A percentile compares a stretch with the other conserved stretches of the same genome.
These are phyloP conservation scores for Orthosia incerta DNA, from an alignment of 2,888 invertebrate genomes.

Conservation along the genomic window DNA sequence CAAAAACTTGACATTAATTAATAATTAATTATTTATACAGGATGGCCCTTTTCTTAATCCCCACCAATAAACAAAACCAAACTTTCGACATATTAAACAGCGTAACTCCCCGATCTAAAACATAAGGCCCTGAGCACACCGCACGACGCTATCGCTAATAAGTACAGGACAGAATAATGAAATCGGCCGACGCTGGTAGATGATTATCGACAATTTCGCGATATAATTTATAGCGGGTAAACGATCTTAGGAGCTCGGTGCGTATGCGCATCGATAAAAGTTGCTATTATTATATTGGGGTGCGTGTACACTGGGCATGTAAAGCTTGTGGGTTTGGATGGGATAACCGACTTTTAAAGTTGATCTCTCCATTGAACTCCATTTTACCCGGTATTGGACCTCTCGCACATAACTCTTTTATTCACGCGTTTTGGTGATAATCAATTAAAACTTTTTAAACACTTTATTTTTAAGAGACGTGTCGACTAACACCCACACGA, in stretches of 20 bases:
- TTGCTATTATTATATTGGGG: slow-evolving; percentile 80
- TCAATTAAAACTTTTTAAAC: not conserved
- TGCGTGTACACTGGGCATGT: slow-evolving; percentile 64
- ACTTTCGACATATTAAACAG: slow-evolving; percentile 34
- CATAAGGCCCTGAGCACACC: slow-evolving; percentile 52
- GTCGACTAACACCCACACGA: slow-evolving; percentile 26
- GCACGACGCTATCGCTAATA: slow-evolving; percentile 73
- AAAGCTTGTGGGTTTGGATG: not conserved
- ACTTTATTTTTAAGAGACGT: slow-evolving; percentile 5
- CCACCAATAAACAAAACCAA: slow-evolving; percentile 29
- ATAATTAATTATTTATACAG: no score
- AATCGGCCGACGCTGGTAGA: slow-evolving; percentile 76
- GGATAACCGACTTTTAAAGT: not conserved
- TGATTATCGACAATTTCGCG: slow-evolving; percentile 86
- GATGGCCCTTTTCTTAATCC: slow-evolving; percentile 1
- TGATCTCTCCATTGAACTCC: not conserved
- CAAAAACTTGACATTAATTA: no score
- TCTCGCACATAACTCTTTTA: not conserved
- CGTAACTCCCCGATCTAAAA: slow-evolving; percentile 33
- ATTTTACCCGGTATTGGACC: not conserved
- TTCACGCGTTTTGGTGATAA: not conserved
- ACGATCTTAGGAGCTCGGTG: slow-evolving; percentile 77
- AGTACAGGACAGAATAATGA: slow-evolving; percentile 79
- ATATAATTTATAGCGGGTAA: slow-evolving; percentile 83
- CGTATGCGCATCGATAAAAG: slow-evolving; percentile 82